A percentile compares a stretch with the other conserved stretches of the same genome.
These are phyloP conservation scores for Turnix velox DNA, from an alignment of 2,113 vertebrate species.

Conservation along the genomic window DNA sequence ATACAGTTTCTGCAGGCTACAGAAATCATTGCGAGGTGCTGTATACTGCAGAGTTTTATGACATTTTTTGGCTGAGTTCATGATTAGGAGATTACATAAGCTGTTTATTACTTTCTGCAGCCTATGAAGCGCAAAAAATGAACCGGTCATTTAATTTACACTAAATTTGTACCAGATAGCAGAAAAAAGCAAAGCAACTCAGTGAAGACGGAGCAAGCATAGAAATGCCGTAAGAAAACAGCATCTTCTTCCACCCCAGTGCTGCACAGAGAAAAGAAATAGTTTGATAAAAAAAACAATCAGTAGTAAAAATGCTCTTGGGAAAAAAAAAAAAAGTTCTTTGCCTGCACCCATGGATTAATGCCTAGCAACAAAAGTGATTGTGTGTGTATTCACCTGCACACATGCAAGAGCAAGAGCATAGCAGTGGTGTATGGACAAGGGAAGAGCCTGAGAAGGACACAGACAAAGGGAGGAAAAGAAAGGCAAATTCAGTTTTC, in stretches of 20 bases:
- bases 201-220: constrained; percentile 21
- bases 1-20: constrained; percentile 23
- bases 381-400: not conserved
- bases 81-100: constrained; percentile 68
- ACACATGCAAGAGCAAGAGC: not conserved
- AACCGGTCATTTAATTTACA: constrained; percentile 64
- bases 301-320: not conserved
- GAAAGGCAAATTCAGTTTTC: not conserved
- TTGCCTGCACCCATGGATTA: not conserved
- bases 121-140: constrained; percentile 54
- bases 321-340: too few species aligned
- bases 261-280: not conserved
- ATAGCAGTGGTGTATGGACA: not conserved
- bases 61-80: constrained; percentile 61
- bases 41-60: constrained; percentile 48
- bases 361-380: constrained; percentile 7
- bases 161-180: constrained; percentile 43
- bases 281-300: constrained; percentile 16
- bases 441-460: not conserved
- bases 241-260: not conserved
- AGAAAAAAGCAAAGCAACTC: constrained; percentile 38
- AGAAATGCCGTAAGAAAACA: constrained; percentile 28
- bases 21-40: constrained; percentile 52
- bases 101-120: constrained; percentile 65
- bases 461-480: not conserved